Base-by-base conservation (phyloP, 2,113 vertebrate species). In the Delphinus delphis region DNA sequence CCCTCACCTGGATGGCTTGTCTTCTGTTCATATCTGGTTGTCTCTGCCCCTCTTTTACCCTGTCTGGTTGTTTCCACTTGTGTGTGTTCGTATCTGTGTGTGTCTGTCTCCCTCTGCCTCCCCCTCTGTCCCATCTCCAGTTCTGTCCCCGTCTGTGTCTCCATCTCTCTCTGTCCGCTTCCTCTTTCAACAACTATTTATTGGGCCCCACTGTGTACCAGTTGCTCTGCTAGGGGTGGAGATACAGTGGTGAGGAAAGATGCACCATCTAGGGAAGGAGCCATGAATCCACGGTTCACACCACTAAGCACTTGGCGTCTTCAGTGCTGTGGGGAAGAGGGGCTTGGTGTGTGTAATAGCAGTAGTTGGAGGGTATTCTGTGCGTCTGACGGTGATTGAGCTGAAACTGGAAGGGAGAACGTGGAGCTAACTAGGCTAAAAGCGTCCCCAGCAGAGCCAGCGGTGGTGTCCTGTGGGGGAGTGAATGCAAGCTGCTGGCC, bases 261-360 rank as follows among this genome's bases (percentile, higher is more conserved):
- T 10, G 44, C 17, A 18, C 55, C 17, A 3, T 62, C 31, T 2
- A 10, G 50, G 44, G 63, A 55, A 28, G 23, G 23, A 41, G 41
- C 8, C 31, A 23, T 44, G 36, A 65, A 11, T 44, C 44, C 31
- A 9, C 0, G 14, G 6, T 33, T 55, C 70, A 8, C 4, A 23
- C 28, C 2, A 1, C 3, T 28, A 5, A 36, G 73, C 13, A 0
- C 44, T 50, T 31, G 55, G 55, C 38, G 28, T 82, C 36, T 3
- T 82, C 2, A 4, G 20, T 7, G 63, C 53, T 8, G 1, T 47
- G 33, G 96, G 18, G 14, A 20, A 8, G 21, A 18, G 36, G 33
- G 26, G 31, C 50, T 31, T 13, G 23, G 28, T 47, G 1, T 2
- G 21, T 23, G 2, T 10, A 2, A 3, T 8, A 21, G 50, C 33